Base-by-base conservation (phyloP, 2,113 vertebrate species). In the Asarcornis scutulata region DNA sequence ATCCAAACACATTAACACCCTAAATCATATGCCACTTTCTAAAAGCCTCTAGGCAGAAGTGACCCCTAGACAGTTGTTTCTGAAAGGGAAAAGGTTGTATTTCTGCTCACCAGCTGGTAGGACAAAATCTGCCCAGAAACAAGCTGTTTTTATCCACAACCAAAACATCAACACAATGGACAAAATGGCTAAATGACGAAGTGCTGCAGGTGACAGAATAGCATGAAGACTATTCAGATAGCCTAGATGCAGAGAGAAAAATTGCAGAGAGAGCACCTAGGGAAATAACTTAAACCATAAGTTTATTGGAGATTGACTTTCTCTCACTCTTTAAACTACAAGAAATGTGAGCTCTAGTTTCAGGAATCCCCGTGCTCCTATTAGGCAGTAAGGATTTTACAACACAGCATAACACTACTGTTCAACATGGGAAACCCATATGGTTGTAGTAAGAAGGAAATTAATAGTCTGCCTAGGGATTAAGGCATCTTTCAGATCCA, bases 381-480 rank as follows among this genome's bases (percentile, higher is more conserved):
- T 82, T 66, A 78, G 56, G 52, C 32, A 40, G 38, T 9, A 69
- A 90, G 80, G 52, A 63, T 79, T 93, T 78, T 68, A 40, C 55
- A 92, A 42, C 76, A 63, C 44, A 73, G 36, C 31, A 5, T n/a
- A 72, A 67, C 38, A 21, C 40, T 34, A 31, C 32, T 32, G 29
- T 23, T 44, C 63, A 88, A 60, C 76, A 29, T 14, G 40, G 76
- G 67, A 89, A 88, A 87, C 74, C 69, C 67, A 66, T 9, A 36
- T 26, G 48, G 72, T 31, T 77, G n/a, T 42, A 67, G 53, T 42
- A 58, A 48, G 77, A 34, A 89, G 76, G 73, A 88, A 92, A 76
- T 91, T 69, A 93, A 94, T 46, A 85, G 83, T 23, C 84, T 88
- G 76, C 58, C 79, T 21, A 32, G 79, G 91, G 86, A 95, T 77